Conservation (phyloP, 2,888 invertebrate species). For the Agrilus mali region DNA sequence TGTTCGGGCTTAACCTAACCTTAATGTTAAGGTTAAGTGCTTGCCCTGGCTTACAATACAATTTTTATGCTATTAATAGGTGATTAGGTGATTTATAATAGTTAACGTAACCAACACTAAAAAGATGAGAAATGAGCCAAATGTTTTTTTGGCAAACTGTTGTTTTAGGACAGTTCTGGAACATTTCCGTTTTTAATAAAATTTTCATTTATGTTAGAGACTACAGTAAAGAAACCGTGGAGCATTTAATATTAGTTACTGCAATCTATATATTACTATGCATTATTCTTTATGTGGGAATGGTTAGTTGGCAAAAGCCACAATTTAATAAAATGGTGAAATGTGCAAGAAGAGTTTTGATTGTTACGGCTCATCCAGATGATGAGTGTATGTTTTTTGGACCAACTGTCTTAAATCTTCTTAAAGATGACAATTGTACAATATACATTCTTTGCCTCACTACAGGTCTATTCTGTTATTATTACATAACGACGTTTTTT, state of each 20-base stretch:
- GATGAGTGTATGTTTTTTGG: conserved; percentile 99
- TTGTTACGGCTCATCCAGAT: conserved; percentile 93
- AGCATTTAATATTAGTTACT: conserved; percentile 38
- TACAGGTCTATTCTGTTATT: conserved; percentile 46
- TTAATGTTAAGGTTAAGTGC: no score
- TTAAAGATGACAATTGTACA: conserved; percentile 47
- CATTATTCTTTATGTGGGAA: conserved; percentile 34
- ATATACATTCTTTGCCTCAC: conserved; percentile 78
- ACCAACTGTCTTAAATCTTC: conserved; percentile 65
- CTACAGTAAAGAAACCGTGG: conserved; percentile 42
- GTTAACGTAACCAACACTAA: no score
- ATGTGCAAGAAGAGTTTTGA: conserved; percentile 49
- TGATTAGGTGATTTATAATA: no score
- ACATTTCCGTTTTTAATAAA: conserved; percentile 4
- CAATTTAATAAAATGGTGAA: conserved; percentile 39
- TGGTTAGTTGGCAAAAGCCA: conserved; percentile 33
- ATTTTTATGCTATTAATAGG: no score
- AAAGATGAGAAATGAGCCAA: no score
- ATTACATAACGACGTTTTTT: background rate
- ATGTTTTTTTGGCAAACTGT: no score
- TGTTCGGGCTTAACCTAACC: no score
- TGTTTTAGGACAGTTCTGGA: conserved; percentile 6
- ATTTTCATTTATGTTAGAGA: conserved; percentile 10
- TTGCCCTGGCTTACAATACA: no score
- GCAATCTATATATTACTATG: conserved; percentile 41